A percentile compares a stretch with the other conserved stretches of the same genome.
phyloP scores from a whole-genome alignment of 1,140 invertebrate species.

The Trichonephila clavata region DNA sequence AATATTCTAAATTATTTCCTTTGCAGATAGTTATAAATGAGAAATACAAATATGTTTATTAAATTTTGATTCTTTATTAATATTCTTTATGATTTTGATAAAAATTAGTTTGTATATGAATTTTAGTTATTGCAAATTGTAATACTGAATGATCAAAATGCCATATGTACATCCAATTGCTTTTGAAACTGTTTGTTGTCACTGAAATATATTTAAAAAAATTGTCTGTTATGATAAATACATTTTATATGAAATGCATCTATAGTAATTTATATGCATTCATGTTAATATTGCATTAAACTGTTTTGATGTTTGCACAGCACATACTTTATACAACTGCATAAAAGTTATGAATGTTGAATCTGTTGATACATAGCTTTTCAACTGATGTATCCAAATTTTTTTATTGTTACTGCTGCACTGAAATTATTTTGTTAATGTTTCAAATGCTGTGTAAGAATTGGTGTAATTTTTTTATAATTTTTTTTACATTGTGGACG shows the following conservation, averaged over 20 bases:
- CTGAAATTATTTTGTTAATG: neutral
- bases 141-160: neutral
- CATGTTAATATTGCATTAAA: neutral
- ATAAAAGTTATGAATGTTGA: neutral
- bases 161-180: neutral
- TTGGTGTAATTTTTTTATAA: conserved; percentile 1
- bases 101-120: no score
- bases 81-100: no score
- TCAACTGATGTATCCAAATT: neutral
- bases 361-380: neutral
- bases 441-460: neutral
- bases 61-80: no score
- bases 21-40: no score
- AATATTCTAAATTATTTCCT: no score
- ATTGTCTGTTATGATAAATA: neutral
- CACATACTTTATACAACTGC: neutral
- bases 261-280: neutral
- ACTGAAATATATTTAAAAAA: neutral
- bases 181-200: neutral
- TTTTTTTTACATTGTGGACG: conserved; percentile 4
- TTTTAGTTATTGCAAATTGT: no score
- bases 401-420: neutral
- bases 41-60: no score
- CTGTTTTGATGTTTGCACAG: neutral
- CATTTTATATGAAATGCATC: neutral